These are phyloP conservation scores for Grantiella picta DNA, from an alignment of 2,113 vertebrate genomes.

Conservation along the genomic window DNA sequence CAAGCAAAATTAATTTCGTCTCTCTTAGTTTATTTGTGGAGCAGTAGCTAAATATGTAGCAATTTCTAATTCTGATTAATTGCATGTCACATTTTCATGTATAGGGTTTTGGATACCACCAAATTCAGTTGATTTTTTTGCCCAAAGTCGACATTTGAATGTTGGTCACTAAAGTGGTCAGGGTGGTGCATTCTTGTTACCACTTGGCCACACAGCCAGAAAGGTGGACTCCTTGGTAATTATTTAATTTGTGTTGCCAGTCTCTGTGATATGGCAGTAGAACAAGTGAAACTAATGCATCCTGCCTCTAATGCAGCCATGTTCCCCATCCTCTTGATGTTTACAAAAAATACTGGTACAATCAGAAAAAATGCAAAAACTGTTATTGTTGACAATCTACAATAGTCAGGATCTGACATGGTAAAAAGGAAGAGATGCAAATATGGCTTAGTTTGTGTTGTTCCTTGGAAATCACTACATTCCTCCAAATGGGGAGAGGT, in stretches of 20 bases:
- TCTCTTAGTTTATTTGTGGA: not conserved
- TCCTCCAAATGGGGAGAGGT: not conserved
- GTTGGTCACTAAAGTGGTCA: not conserved
- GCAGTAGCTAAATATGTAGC: not conserved
- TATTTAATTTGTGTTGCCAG: not conserved
- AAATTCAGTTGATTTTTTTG: not conserved
- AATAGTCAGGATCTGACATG: not conserved
- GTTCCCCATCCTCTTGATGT: not conserved
- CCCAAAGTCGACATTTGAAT: not conserved
- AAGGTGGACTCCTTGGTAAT: not conserved
- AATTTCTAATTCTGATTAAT: not conserved
- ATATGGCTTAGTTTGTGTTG: not conserved
- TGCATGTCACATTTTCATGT: not conserved
- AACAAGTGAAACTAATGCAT: not conserved
- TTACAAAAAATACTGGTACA: not conserved
- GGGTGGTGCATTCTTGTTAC: not conserved
- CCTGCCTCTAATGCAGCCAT: not conserved
- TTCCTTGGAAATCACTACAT: not conserved
- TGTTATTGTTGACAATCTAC: not conserved
- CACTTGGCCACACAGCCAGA: fast-evolving
- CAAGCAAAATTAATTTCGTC: not conserved
- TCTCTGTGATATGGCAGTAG: fast-evolving
- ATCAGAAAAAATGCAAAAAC: not conserved
- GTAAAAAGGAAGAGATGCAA: not conserved
- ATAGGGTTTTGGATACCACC: not conserved